These are phyloP conservation scores for Neosalanx taihuensis DNA, from an alignment of 2,797 vertebrate species.

Conservation along the genomic window DNA sequence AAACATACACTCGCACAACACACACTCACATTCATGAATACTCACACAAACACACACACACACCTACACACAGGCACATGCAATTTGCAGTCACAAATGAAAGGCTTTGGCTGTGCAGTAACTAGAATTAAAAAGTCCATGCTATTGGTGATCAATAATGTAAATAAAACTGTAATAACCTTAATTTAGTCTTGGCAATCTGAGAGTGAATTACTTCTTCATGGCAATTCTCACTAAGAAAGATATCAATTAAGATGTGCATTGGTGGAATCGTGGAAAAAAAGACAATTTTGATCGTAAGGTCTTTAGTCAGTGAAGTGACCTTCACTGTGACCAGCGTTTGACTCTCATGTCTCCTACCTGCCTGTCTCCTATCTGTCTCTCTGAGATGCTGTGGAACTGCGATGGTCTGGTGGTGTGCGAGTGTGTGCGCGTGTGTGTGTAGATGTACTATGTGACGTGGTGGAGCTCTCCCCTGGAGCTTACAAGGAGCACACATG, in stretches of 20 bases:
- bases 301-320: too few species aligned
- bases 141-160: constrained; percentile 54
- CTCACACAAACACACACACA: too few species aligned
- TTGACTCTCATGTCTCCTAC: too few species aligned
- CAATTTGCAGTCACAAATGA: constrained; percentile 43
- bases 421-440: constrained; percentile 11
- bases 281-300: background rate
- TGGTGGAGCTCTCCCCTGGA: constrained; percentile 18
- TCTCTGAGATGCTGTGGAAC: too few species aligned
- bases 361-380: too few species aligned
- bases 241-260: background rate
- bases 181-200: constrained; percentile 38
- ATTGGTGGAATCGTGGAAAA: background rate
- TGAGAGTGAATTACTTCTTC: constrained; percentile 37
- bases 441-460: constrained; percentile 26
- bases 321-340: too few species aligned
- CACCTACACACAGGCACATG: constrained; percentile 35
- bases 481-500: background rate
- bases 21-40: too few species aligned
- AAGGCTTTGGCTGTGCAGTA: constrained; percentile 23
- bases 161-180: constrained; percentile 50
- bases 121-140: constrained; percentile 39
- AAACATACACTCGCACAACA: background rate
- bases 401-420: too few species aligned
- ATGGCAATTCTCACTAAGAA: constrained; percentile 33